Evolutionary conservation across 2,113 vertebrate species (phyloP).

Genomic region (Tyrannus savana): DNA sequence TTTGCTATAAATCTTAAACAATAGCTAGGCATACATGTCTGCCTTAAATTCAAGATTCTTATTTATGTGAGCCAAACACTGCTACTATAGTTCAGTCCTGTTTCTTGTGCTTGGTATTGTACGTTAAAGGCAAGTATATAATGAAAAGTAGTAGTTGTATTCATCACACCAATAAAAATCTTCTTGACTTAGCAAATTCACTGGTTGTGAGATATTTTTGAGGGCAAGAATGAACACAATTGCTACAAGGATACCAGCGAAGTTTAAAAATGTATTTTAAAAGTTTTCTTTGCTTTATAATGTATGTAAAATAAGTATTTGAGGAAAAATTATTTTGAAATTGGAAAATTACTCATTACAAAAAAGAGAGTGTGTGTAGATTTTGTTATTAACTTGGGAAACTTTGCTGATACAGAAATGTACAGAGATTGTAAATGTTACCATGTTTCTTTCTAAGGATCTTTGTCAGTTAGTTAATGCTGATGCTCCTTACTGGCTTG

Average conservation of each 20-base stretch:
- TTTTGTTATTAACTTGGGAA: neutral
- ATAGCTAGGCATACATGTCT: neutral
- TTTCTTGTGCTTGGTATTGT: neutral
- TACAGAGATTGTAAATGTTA: neutral
- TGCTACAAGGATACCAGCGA: neutral
- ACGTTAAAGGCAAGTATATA: neutral
- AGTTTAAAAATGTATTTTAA: neutral
- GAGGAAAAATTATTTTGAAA: neutral
- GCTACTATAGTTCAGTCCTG: neutral
- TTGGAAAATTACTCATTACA: neutral
- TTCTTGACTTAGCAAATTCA: neutral
- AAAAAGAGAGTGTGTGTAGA: neutral
- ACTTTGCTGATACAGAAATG: neutral
- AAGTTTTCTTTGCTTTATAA: neutral
- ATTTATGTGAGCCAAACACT: neutral
- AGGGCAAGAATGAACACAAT: neutral
- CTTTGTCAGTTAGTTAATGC: conserved; percentile 98
- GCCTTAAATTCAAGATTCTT: neutral
- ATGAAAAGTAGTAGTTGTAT: neutral
- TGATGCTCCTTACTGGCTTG: conserved; percentile 97
- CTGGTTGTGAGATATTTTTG: neutral
- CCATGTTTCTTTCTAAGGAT: conserved; percentile 80
- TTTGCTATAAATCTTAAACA: neutral
- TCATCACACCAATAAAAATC: neutral
- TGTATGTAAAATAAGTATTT: neutral